Evolutionary conservation across 1,140 invertebrate species (phyloP).

Genomic region (Reticulitermes speratus): DNA sequence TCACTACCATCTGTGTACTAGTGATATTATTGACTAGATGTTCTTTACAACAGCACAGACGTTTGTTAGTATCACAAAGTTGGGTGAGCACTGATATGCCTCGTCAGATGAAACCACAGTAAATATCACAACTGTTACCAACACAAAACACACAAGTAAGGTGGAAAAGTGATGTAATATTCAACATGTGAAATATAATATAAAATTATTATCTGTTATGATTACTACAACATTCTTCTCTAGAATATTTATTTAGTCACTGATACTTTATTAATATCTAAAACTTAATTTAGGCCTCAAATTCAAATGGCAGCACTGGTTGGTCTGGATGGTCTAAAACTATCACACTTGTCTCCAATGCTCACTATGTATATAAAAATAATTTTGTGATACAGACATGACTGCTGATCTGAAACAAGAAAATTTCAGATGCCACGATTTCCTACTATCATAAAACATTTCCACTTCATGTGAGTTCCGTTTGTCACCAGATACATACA

Average conservation of each 20-base stretch:
- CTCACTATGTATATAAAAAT: too few relatives aligned
- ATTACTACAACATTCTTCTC: background rate
- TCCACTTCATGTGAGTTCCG: too few relatives aligned
- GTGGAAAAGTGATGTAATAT: background rate
- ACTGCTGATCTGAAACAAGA: too few relatives aligned
- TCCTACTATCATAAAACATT: too few relatives aligned
- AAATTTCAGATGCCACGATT: too few relatives aligned
- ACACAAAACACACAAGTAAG: background rate
- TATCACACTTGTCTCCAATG: background rate
- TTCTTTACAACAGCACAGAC: background rate
- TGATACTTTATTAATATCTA: background rate
- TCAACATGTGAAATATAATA: background rate
- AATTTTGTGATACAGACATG: too few relatives aligned
- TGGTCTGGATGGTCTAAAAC: background rate
- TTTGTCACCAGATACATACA: too few relatives aligned
- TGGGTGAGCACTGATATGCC: background rate
- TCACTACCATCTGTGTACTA: background rate
- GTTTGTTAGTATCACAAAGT: constrained; percentile 18
- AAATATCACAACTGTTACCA: too few relatives aligned
- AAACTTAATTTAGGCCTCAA: background rate
- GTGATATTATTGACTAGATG: background rate
- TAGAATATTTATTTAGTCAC: background rate
- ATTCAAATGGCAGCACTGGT: background rate
- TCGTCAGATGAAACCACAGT: too few relatives aligned
- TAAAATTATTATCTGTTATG: background rate